Conservation (phyloP, 2,797 vertebrate species). For the Malacoraja senta region DNA sequence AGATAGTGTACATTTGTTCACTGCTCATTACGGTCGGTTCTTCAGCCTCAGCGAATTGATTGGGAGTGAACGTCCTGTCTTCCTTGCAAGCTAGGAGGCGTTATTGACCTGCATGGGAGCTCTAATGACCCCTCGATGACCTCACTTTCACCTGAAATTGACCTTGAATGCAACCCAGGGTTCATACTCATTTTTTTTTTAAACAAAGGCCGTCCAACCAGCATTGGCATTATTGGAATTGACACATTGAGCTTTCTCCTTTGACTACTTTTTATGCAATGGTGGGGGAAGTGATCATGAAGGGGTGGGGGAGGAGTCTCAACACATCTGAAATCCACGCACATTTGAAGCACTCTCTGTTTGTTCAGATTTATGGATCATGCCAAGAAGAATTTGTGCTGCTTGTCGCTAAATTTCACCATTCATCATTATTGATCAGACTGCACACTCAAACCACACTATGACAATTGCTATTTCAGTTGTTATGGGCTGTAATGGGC, state of each 20-base stretch:
- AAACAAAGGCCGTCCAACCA: constrained; percentile 68
- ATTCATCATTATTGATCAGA: constrained; percentile 88
- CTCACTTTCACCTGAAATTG: constrained; percentile 92
- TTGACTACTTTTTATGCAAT: constrained; percentile 44
- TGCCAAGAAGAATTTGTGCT: constrained; percentile 58
- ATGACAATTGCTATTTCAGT: constrained; percentile 83
- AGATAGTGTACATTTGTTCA: constrained; percentile 92
- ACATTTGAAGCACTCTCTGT: constrained; percentile 71
- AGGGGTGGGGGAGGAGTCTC: constrained; percentile 45
- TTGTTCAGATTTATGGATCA: constrained; percentile 74
- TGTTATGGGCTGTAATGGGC: constrained; percentile 76
- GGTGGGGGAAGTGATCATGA: constrained; percentile 45
- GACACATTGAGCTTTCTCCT: constrained; percentile 66
- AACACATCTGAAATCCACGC: constrained; percentile 62
- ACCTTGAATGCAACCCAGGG: constrained; percentile 83
- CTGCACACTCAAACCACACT: constrained; percentile 74
- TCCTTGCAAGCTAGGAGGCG: constrained; percentile 68
- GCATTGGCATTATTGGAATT: constrained; percentile 75
- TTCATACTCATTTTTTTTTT: constrained; percentile 57
- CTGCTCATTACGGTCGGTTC: constrained; percentile 73
- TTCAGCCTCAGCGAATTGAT: constrained; percentile 68
- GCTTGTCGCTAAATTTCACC: constrained; percentile 75
- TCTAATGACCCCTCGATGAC: constrained; percentile 78
- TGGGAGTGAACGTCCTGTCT: constrained; percentile 74
- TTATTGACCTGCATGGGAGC: constrained; percentile 91